Evolutionary conservation across 2,888 invertebrate genomes (phyloP).

Genomic region (Chymomyza amoena): DNA sequence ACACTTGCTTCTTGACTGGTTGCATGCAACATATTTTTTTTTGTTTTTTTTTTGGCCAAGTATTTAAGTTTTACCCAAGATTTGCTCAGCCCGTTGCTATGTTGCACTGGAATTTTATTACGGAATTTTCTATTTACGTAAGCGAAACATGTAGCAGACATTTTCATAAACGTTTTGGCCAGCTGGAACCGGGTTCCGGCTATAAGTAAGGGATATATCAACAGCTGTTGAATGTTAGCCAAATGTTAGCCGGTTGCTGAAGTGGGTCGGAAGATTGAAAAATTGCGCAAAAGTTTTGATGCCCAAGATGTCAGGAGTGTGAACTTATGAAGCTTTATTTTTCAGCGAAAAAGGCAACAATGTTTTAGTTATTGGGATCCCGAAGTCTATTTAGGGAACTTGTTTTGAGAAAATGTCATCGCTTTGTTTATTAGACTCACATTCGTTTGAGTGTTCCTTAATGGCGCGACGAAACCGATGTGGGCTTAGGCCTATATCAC

Average conservation of each 20-base stretch:
- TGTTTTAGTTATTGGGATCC: no score
- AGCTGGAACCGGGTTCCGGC: neutral
- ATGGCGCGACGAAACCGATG: no score
- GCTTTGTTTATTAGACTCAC: no score
- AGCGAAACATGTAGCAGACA: conserved; percentile 67
- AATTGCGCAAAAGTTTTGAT: neutral
- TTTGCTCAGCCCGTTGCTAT: conserved; percentile 39
- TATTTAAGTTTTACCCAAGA: conserved; percentile 42
- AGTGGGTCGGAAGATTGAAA: no score
- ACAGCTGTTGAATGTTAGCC: neutral
- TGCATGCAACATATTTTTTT: conserved; percentile 48
- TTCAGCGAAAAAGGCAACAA: no score
- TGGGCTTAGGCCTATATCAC: no score
- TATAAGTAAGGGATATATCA: neutral
- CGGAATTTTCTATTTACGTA: conserved; percentile 64
- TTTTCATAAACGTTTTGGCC: conserved; percentile 57
- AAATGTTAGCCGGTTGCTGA: neutral
- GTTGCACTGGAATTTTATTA: conserved; percentile 72
- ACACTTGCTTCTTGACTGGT: conserved; percentile 45
- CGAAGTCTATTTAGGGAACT: no score
- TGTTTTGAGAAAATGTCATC: neutral
- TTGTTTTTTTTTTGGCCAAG: conserved; percentile 55
- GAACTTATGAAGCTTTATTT: neutral
- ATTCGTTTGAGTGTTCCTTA: no score
- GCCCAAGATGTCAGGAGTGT: neutral